Base-by-base conservation (phyloP, 2,797 vertebrate genomes). In the Sebastiscus tertius region DNA sequence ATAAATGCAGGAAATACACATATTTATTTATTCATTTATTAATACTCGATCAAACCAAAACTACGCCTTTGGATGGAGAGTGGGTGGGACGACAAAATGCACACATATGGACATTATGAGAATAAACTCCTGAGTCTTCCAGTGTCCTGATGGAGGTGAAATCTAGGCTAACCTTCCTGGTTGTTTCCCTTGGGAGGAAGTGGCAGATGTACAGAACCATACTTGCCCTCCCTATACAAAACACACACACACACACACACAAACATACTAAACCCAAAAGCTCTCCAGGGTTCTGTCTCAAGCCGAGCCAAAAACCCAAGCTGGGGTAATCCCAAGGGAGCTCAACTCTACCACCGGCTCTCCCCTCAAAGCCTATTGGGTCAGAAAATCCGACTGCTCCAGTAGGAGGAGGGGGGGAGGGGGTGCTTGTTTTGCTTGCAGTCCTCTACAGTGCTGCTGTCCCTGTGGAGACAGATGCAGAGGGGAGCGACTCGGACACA, bases 261-360 rank as follows among this genome's bases (percentile, higher is more conserved):
- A 56, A 22, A 60, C 73, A 31, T 61, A 11, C 68, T 61, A 34
- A 84, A 84, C 65, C 84, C 36, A 72, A 79, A 87, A 75, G 86
- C 88, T 88, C 90, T 90, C 87, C 87, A 67, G 81, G 83, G 89
- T 84, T 89, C 80, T 79, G 83, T 81, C 87, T 93, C 79, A 88
- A 91, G 85, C 86, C 64, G 26, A 87, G 92, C 89, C 93, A 93
- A 81, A 85, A 88, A 62, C 82, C 80, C 84, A 82, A 86, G 89
- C 84, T 88, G 83, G 87, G 83, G 78, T 87, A 92, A 91, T 91
- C 89, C 81, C 76, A 6, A 33, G 52, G 82, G 90, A 87, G 89
- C 88, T 93, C 85, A 91, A 82, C 77, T 87, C 88, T 33, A 83
- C 84, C 86, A 78, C 65, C 24, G 74, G 65, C 78, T 89, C 77